phyloP scores from a whole-genome alignment of 1,140 invertebrate genomes.

The Probaryconus sp. region DNA sequence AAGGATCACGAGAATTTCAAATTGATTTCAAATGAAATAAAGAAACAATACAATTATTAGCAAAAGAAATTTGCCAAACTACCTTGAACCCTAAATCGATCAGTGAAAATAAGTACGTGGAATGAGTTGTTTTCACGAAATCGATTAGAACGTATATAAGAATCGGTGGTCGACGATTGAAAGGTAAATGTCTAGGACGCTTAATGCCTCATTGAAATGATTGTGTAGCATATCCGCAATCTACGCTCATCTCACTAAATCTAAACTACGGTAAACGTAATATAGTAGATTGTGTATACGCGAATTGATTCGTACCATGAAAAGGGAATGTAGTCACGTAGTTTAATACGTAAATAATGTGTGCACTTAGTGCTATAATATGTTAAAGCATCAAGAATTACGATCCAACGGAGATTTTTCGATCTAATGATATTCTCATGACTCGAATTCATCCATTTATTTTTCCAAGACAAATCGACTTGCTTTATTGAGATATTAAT shows the following conservation, averaged over 20 bases:
- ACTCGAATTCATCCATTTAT: constrained; percentile 9
- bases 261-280: constrained; percentile 12
- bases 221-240: constrained; percentile 12
- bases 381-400: constrained; percentile 16
- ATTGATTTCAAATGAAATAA: too few species aligned
- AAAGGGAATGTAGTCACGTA: constrained; percentile 44
- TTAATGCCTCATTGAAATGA: constrained; percentile 12
- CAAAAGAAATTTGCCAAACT: too few species aligned
- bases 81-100: constrained; percentile 1
- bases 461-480: neutral
- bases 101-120: neutral
- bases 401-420: constrained; percentile 2
- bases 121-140: constrained; percentile 6
- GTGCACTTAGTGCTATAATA: constrained; percentile 17
- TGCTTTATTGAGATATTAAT: too few species aligned
- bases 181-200: constrained; percentile 32
- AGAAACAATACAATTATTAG: too few species aligned
- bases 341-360: constrained; percentile 23
- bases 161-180: constrained; percentile 10
- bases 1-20: too few species aligned
- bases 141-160: constrained; percentile 6
- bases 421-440: constrained; percentile 17
- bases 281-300: constrained; percentile 10
- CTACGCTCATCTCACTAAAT: constrained; percentile 12
- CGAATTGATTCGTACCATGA: constrained; percentile 27